Percentiles rank a stretch among this genome's conserved stretches.
phyloP scores from a whole-genome alignment of 2,113 vertebrate species.

The Corythaixoides concolor region DNA sequence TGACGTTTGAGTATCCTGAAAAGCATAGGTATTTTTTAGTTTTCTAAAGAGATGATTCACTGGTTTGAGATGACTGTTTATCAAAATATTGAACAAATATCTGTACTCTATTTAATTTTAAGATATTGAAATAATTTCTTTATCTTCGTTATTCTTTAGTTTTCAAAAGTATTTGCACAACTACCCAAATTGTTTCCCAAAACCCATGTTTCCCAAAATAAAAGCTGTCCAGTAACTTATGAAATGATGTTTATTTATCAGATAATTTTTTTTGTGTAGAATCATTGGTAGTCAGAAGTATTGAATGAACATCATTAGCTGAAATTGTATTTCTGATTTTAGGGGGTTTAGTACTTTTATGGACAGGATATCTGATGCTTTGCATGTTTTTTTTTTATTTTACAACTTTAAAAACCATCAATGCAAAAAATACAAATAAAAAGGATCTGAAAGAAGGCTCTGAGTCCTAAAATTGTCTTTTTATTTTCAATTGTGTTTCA shows the following conservation, averaged over 20 bases:
- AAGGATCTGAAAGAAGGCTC: too few relatives aligned
- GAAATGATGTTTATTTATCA: not conserved
- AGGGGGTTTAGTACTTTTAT: not conserved
- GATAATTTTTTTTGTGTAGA: not conserved
- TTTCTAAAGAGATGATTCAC: not conserved
- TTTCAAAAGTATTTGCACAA: not conserved
- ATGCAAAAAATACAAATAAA: not conserved
- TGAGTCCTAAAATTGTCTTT: not conserved
- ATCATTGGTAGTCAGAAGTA: too few relatives aligned
- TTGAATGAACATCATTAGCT: not conserved
- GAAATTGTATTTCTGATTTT: not conserved
- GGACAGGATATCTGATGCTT: not conserved
- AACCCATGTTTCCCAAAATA: not conserved
- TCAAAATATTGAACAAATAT: not conserved
- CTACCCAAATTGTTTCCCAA: too few relatives aligned
- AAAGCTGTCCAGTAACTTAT: not conserved
- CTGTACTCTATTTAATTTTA: not conserved
- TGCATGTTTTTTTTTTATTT: not conserved
- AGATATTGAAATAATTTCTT: not conserved
- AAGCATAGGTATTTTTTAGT: not conserved
- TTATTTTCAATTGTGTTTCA: not conserved
- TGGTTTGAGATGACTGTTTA: not conserved
- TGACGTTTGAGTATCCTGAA: not conserved
- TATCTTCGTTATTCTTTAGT: not conserved
- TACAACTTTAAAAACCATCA: not conserved